Percentiles rank a stretch among this genome's conserved stretches.
phyloP scores from a whole-genome alignment of 2,113 vertebrate species.

The Illadopsis cleaveri region DNA sequence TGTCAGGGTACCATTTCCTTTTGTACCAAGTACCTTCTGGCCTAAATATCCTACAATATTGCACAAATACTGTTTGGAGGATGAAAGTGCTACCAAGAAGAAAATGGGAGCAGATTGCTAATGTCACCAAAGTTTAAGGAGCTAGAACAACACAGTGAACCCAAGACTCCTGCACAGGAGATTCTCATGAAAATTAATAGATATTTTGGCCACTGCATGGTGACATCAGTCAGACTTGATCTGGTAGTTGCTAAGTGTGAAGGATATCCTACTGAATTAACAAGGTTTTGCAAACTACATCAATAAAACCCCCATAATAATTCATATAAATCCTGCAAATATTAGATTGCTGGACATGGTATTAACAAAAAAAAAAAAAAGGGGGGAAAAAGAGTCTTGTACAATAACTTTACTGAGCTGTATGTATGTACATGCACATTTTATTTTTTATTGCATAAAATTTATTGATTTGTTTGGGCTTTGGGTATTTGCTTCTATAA shows the following conservation, averaged over 20 bases:
- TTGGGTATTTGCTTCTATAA: neutral
- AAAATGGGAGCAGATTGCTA: neutral
- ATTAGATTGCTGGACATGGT: neutral
- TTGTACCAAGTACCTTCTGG: neutral
- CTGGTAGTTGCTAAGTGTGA: neutral
- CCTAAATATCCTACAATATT: neutral
- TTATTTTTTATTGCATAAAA: neutral
- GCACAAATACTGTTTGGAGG: neutral
- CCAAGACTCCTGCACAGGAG: neutral
- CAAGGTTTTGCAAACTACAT: neutral
- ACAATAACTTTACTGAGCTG: neutral
- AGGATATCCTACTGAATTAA: neutral
- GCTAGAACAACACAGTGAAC: neutral
- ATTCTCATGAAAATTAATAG: neutral
- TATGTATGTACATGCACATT: neutral
- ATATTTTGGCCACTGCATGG: neutral
- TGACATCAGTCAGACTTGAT: neutral
- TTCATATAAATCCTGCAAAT: neutral
- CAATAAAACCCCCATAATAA: neutral
- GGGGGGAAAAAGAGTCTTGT: neutral
- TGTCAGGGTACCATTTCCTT: neutral
- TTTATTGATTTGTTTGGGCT: slow-evolving; percentile 40
- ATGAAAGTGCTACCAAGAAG: neutral
- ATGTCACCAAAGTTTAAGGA: neutral
- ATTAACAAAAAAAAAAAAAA: neutral